A percentile compares a stretch with the other conserved stretches of the same genome.
Conservation (phyloP, 2,797 vertebrate genomes). For the Benthosema pterotum region DNA sequence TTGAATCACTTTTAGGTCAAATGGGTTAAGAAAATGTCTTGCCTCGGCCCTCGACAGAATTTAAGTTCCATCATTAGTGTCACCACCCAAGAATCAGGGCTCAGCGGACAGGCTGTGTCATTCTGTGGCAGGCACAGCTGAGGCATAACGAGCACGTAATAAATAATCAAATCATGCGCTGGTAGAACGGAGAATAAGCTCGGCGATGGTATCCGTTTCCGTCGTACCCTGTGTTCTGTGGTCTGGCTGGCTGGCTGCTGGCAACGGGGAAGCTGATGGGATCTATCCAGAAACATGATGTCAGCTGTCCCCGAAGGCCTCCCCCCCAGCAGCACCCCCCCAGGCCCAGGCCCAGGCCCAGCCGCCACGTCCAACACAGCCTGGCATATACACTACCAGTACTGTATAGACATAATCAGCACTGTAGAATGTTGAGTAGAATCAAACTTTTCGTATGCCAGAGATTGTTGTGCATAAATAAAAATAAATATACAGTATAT, state of each 20-base stretch:
- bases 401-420: constrained; percentile 33
- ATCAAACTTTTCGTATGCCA: constrained; percentile 5
- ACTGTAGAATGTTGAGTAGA: constrained; percentile 13
- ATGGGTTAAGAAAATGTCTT: no score
- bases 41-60: background rate
- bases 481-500: no score
- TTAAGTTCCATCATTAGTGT: constrained; percentile 9
- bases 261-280: constrained; percentile 26
- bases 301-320: constrained; percentile 41
- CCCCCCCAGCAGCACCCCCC: constrained; percentile 13
- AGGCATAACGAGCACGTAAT: constrained; percentile 7
- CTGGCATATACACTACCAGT: constrained; percentile 27
- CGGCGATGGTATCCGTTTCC: constrained; percentile 35
- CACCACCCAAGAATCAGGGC: constrained; percentile 14
- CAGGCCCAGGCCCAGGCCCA: constrained; percentile 1
- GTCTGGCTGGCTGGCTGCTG: constrained; percentile 6
- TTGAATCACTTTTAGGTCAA: no score
- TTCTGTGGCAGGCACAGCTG: constrained; percentile 14
- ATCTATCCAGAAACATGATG: constrained; percentile 50
- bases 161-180: constrained; percentile 27
- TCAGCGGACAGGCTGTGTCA: constrained; percentile 3
- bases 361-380: constrained; percentile 36
- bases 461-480: no score
- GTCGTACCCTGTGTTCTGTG: constrained; percentile 7
- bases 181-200: constrained; percentile 5